A percentile compares a stretch with the other conserved stretches of the same genome.
phyloP scores from a whole-genome alignment of 2,113 vertebrate genomes.

The Mystacornis crossleyi region DNA sequence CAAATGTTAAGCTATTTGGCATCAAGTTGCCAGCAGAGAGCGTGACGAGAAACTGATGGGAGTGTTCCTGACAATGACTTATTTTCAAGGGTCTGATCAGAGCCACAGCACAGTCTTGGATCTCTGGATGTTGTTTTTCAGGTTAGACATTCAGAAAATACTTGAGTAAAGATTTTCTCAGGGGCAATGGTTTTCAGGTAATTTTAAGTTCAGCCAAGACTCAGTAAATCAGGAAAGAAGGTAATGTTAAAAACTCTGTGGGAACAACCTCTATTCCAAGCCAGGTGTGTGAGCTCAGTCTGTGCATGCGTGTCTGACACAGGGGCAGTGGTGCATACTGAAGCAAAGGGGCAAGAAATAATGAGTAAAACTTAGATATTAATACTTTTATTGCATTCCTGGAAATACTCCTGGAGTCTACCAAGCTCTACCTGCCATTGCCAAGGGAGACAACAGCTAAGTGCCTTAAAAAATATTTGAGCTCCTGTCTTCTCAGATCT shows the following conservation, averaged over 20 bases:
- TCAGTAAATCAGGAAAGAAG: neutral
- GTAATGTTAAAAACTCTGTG: neutral
- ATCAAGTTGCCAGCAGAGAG: neutral
- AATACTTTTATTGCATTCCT: neutral
- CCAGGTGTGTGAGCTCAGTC: neutral
- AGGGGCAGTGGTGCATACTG: neutral
- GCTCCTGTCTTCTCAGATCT: neutral
- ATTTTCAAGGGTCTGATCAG: neutral
- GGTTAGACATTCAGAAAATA: neutral
- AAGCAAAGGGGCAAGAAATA: neutral
- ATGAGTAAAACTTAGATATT: neutral
- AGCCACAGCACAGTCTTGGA: neutral
- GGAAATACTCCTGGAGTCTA: neutral
- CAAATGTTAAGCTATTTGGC: neutral
- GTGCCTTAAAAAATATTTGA: neutral
- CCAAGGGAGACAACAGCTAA: neutral
- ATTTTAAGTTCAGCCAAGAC: neutral
- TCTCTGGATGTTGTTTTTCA: neutral
- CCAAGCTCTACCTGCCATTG: neutral
- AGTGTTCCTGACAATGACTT: neutral
- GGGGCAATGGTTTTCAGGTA: neutral
- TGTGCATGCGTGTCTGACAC: neutral
- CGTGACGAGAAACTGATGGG: neutral
- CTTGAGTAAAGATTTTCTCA: neutral
- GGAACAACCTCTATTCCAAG: neutral